Conservation (phyloP, 2,797 vertebrate genomes). For the Xenops minutus region DNA sequence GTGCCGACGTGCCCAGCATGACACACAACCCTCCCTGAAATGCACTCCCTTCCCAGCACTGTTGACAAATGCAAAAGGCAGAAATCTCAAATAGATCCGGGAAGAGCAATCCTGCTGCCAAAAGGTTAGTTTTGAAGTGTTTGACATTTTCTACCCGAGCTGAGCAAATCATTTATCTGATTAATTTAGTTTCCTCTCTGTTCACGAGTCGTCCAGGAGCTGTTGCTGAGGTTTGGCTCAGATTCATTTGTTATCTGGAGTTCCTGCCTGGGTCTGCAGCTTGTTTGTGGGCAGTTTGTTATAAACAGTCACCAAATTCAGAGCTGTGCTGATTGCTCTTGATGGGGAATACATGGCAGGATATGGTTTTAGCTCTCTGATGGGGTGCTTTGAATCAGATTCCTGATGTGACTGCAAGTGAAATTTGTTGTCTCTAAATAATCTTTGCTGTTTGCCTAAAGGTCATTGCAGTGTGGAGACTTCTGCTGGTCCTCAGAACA, state of each 20-base stretch:
- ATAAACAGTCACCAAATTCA: background rate
- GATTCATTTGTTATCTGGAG: slow-evolving; percentile 54
- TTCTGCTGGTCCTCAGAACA: background rate
- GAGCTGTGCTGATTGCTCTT: background rate
- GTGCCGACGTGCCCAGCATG: background rate
- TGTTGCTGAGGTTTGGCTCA: slow-evolving; percentile 50
- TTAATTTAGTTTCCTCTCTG: slow-evolving; percentile 52
- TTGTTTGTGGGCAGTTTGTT: slow-evolving; percentile 18
- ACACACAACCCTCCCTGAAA: background rate
- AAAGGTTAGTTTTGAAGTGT: slow-evolving; percentile 59
- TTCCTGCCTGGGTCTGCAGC: slow-evolving; percentile 9
- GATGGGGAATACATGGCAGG: background rate
- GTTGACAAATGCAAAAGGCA: slow-evolving; percentile 47
- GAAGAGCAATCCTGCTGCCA: slow-evolving; percentile 50
- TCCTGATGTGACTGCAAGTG: background rate
- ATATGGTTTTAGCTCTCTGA: slow-evolving; percentile 14
- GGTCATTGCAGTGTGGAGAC: background rate
- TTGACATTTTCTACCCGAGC: slow-evolving; percentile 52
- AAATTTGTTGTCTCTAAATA: background rate
- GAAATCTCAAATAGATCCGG: slow-evolving; percentile 38
- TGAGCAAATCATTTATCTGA: slow-evolving; percentile 66
- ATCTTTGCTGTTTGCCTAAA: background rate
- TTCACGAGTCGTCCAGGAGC: slow-evolving; percentile 27
- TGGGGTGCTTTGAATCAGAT: background rate
- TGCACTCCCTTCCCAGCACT: background rate